A percentile compares a stretch with the other conserved stretches of the same genome.
Evolutionary conservation across 1,140 invertebrate genomes (phyloP).

Genomic region (Planococcus citri): DNA sequence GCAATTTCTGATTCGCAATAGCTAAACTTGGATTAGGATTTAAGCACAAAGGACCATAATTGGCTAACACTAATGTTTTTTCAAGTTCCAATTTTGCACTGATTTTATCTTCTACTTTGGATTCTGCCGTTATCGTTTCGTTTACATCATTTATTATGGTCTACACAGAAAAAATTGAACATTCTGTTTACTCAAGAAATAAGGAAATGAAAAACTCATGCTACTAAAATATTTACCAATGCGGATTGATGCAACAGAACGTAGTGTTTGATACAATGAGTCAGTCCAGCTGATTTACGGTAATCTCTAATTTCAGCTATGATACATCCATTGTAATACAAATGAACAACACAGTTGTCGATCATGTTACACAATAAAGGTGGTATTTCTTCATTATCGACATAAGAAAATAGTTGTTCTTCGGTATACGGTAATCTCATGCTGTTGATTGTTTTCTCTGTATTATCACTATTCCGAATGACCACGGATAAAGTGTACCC

Average conservation of each 20-base stretch:
- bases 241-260: constrained; percentile 77
- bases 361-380: constrained; percentile 71
- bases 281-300: constrained; percentile 41
- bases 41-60: constrained; percentile 73
- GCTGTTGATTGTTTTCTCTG: constrained; percentile 11
- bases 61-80: constrained; percentile 68
- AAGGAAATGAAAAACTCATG: not conserved
- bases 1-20: constrained; percentile 37
- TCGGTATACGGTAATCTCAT: constrained; percentile 14
- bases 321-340: constrained; percentile 85
- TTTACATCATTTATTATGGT: constrained; percentile 62
- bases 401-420: constrained; percentile 36
- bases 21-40: constrained; percentile 74
- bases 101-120: constrained; percentile 46
- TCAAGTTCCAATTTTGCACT: constrained; percentile 70
- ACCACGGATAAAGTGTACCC: constrained; percentile 59
- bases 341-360: constrained; percentile 60
- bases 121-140: constrained; percentile 38
- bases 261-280: constrained; percentile 44
- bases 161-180: constrained; percentile 35
- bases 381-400: constrained; percentile 76
- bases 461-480: constrained; percentile 14
- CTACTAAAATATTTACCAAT: constrained; percentile 43
- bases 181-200: not conserved
- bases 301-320: constrained; percentile 84